Evolutionary conservation across 1,140 invertebrate genomes (phyloP), one percentile per base, ranked within the genome.

Genomic region (Drosophila teissieri): DNA sequence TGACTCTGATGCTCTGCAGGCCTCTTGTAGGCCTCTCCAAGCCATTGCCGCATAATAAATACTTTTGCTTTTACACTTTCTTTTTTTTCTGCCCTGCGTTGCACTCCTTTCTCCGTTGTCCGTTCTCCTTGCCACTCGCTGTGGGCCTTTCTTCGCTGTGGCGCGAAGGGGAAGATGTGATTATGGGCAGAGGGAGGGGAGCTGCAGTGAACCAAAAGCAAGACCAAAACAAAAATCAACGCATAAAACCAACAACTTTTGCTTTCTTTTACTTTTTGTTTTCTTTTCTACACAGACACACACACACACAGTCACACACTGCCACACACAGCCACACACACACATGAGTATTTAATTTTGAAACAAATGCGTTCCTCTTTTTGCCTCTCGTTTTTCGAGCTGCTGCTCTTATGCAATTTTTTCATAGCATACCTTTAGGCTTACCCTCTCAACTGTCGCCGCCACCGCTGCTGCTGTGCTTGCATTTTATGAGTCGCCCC

Each of bases 41-140:
- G 78, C 77, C 78, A 69, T 85, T 85, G 81, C 70, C 64, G 78
- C 78, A 82, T 72, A 73, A 75, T 76, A 86, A 88, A 86, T 88
- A 88, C 82, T 88, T 86, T 86, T 88, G 83, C 83, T 88, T 82
- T 86, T 86, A 86, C 83, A 84, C 81, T 84, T 84, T 84, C 81
- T 79, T 85, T 84, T 84, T 82, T 83, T 57, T 24, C 11, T 22
- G 11, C 8, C 42, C 7, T 46, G n/a, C 19, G 51, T 17, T 31
- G 12, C 24, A 4, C 37, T 48, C 54, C n/a, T 58, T 39, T 54
- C 37, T 46, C 14, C 58, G 40, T 45, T 22, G 46, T 11, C 37
- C 31, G 24, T 14, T 55, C 14, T 40, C 31, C 7, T 31, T 31
- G 27, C 27, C 27, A 6, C 7, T 6, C 27, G 1, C 14, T 48